Base-by-base conservation (phyloP, 2,888 invertebrate species). In the Drosophila hawaiiensis region DNA sequence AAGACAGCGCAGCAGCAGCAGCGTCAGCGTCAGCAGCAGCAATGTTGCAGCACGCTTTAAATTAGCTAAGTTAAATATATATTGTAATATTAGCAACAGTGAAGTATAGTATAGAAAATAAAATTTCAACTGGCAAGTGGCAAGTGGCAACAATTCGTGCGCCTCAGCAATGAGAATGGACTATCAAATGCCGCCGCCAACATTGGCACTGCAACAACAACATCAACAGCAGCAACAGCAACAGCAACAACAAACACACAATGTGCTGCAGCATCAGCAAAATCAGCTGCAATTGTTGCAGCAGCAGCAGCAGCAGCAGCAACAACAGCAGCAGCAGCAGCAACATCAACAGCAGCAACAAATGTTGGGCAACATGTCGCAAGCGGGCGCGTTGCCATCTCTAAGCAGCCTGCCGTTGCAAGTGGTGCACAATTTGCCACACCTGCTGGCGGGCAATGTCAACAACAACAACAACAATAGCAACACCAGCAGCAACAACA, bases 131-230 rank as follows among this genome's bases (percentile, higher is more conserved):
- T 58, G 59, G 77, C 62, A 55, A 55, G 19, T 58, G 59, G 77
- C 62, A 55, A 55, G 19, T 67, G 58, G 54, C 67, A 66, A 67
- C 55, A 62, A 52, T 59, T 70, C 68, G 80, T 71, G 81, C 75
- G 75, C 75, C 76, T 67, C 88, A 86, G 83, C 83, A 70, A 92
- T 92, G 91, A 93, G 91, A 91, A 93, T 93, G 93, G 93, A 93
- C 89, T 93, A 93, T 87, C 93, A 93, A 91, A 89, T 93, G 89
- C 92, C 93, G 79, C 93, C 93, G 89, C 92, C 91, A 84, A 90
- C 91, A 62, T 70, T 87, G 89, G 91, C 92, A 64, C 84, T 93
- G 82, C 93, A 90, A 67, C 91, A 87, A 59, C 90, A 91, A 33
- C 84, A 91, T 47, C 86, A 84, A 29, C 85, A 90, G 55, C 88